Conservation (phyloP, 2,797 vertebrate genomes). For the Diplodus sargus region DNA sequence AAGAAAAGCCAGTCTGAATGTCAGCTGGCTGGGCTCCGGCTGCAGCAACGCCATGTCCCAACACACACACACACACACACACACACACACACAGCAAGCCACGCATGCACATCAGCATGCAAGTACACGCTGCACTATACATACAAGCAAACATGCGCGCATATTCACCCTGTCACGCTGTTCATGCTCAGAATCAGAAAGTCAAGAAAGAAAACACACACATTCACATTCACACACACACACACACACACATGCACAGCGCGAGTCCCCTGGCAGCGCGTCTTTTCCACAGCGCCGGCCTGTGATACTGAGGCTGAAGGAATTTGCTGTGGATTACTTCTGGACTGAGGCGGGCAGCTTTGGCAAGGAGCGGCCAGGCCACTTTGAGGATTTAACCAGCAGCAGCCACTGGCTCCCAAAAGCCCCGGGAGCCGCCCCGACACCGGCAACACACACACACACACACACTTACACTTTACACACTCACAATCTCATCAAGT, state of each 20-base stretch:
- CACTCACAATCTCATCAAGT: conserved; percentile 50
- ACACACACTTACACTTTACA: conserved; percentile 28
- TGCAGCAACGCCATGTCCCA: conserved; percentile 51
- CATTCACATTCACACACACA: conserved; percentile 38
- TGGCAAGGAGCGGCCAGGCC: conserved; percentile 76
- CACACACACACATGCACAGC: conserved; percentile 16
- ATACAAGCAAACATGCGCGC: conserved; percentile 65
- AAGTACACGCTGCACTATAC: conserved; percentile 49
- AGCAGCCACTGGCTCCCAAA: conserved; percentile 63
- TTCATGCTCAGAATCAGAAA: conserved; percentile 45
- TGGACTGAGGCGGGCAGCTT: conserved; percentile 84
- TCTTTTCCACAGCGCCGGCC: conserved; percentile 67
- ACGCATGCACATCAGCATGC: conserved; percentile 57
- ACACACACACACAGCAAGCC: conserved; percentile 1
- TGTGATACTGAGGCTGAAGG: conserved; percentile 86
- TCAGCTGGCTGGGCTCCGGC: conserved; percentile 79
- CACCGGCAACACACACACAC: conserved; percentile 48
- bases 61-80: conserved; percentile 31
- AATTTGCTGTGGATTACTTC: conserved; percentile 88
- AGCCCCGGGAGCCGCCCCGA: conserved; percentile 71
- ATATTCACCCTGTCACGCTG: conserved; percentile 59
- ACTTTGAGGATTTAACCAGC: conserved; percentile 84
- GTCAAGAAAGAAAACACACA: conserved; percentile 12
- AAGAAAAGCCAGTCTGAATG: conserved; percentile 80
- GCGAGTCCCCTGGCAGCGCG: conserved; percentile 68